These are phyloP conservation scores for Dendroctonus valens DNA, from an alignment of 1,140 invertebrate genomes.

Conservation along the genomic window DNA sequence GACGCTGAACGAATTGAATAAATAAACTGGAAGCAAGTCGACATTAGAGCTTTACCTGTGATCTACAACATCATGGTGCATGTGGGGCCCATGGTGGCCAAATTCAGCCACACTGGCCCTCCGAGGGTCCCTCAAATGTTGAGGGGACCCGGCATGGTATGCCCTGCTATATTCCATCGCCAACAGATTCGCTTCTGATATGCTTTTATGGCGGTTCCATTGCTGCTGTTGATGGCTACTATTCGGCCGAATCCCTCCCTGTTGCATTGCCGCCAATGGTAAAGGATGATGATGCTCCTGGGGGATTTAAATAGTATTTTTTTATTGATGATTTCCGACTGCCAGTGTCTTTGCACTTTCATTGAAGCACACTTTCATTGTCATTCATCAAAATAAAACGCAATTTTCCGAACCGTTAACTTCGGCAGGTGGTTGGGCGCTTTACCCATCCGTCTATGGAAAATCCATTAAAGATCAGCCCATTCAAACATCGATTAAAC, in stretches of 20 bases:
- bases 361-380: too few relatives aligned
- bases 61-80: constrained; percentile 52
- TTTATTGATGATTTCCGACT: too few relatives aligned
- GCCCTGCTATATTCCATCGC: constrained; percentile 54
- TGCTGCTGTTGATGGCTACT: constrained; percentile 40
- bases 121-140: constrained; percentile 54
- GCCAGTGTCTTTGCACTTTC: too few relatives aligned
- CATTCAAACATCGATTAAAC: too few relatives aligned
- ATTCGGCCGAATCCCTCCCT: constrained; percentile 56
- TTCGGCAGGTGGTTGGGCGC: too few relatives aligned
- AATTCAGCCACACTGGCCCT: constrained; percentile 67
- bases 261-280: constrained; percentile 59
- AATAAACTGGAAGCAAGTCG: background rate
- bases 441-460: too few relatives aligned
- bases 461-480: too few relatives aligned
- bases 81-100: constrained; percentile 49
- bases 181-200: constrained; percentile 75
- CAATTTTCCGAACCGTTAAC: too few relatives aligned
- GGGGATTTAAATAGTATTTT: too few relatives aligned
- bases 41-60: constrained; percentile 46
- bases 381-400: too few relatives aligned
- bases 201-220: constrained; percentile 62
- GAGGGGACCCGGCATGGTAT: constrained; percentile 39
- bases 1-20: constrained; percentile 22
- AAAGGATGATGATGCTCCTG: constrained; percentile 29